Conservation (phyloP, 2,797 vertebrate species). For the Clarias fuscus region DNA sequence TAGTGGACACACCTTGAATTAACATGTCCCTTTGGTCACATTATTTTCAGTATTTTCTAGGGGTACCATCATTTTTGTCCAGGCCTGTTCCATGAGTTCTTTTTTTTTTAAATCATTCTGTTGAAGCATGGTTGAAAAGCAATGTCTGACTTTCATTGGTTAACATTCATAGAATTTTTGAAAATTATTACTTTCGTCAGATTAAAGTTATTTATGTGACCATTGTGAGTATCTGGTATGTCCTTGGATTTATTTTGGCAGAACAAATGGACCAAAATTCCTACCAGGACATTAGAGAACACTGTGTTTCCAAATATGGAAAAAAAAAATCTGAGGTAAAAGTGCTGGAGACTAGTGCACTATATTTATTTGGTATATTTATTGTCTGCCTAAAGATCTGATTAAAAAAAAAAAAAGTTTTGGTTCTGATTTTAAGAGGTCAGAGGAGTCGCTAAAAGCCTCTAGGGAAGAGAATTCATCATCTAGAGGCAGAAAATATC, state of each 20-base stretch:
- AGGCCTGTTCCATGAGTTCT: too few relatives aligned
- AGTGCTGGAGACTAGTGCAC: neutral
- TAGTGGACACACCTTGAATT: too few relatives aligned
- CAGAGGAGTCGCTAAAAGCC: conserved; percentile 21
- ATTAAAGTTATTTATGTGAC: too few relatives aligned
- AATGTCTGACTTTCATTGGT: too few relatives aligned
- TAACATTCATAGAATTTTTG: too few relatives aligned
- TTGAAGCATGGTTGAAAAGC: too few relatives aligned
- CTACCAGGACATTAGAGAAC: neutral
- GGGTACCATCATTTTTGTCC: too few relatives aligned
- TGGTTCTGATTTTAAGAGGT: conserved; percentile 7
- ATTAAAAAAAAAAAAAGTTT: neutral
- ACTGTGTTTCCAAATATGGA: neutral
- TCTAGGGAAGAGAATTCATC: conserved; percentile 32
- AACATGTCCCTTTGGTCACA: too few relatives aligned
- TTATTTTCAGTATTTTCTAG: too few relatives aligned
- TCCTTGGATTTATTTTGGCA: conserved; percentile 1
- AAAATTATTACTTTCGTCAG: too few relatives aligned
- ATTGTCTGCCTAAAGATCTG: neutral
- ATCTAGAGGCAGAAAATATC: neutral
- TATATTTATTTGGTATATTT: conserved; percentile 25
- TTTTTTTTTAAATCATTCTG: too few relatives aligned
- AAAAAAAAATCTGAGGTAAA: neutral
- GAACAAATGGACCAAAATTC: neutral
- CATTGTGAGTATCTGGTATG: neutral